Evolutionary conservation across 2,113 vertebrate species (phyloP).

Genomic region (Semnornis frantzii): DNA sequence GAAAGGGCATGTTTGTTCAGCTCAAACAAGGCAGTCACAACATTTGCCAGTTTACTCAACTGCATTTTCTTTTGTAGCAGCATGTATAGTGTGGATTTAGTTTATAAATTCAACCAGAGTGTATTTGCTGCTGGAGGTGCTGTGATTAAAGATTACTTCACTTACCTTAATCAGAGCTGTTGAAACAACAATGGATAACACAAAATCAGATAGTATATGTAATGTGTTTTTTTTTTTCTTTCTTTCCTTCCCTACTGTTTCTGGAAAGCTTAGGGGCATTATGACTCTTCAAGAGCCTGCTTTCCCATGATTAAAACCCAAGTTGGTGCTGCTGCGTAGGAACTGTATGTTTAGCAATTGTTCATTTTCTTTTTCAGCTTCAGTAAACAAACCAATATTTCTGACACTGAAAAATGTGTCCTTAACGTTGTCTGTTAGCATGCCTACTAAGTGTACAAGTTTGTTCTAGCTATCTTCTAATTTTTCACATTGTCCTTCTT

Average conservation of each 20-base stretch:
- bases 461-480: slow-evolving; percentile 53
- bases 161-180: background rate
- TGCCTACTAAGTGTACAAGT: slow-evolving; percentile 35
- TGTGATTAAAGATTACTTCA: background rate
- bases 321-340: background rate
- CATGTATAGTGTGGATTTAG: background rate
- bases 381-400: slow-evolving; percentile 68
- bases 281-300: background rate
- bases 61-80: background rate
- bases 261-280: background rate
- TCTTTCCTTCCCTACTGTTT: background rate
- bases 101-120: background rate
- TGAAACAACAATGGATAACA: background rate
- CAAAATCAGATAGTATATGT: background rate
- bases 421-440: slow-evolving; percentile 22
- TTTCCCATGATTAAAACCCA: background rate
- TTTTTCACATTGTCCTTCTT: slow-evolving; percentile 50
- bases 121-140: background rate
- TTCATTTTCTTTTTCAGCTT: slow-evolving; percentile 64
- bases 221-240: background rate
- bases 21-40: background rate
- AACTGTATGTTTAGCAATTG: slow-evolving; percentile 25
- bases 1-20: background rate
- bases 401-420: slow-evolving; percentile 67
- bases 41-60: background rate